Evolutionary conservation across 2,797 vertebrate genomes (phyloP).

Genomic region (Erethizon dorsatum): DNA sequence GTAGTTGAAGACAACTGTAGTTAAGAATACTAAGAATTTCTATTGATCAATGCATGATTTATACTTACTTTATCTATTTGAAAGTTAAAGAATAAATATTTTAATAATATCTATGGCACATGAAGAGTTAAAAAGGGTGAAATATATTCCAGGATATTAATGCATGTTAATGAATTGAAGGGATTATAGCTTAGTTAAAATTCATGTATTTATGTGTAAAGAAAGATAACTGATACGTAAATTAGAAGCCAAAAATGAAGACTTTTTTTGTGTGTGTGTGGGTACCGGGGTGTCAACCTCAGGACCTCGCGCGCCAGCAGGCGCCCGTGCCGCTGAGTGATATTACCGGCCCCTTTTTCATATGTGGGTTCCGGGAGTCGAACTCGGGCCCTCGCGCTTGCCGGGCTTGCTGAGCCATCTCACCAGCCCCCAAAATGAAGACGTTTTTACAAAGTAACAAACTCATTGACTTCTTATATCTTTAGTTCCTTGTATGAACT

Average conservation of each 20-base stretch:
- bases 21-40: neutral
- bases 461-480: neutral
- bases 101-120: neutral
- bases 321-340: no score
- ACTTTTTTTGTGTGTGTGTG: no score
- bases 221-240: neutral
- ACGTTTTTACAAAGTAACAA: neutral
- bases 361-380: no score
- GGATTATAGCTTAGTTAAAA: slow-evolving; percentile 29
- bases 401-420: no score
- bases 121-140: neutral
- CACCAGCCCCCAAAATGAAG: neutral
- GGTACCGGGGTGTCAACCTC: no score
- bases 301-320: no score
- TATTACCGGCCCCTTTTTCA: no score
- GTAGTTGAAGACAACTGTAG: neutral
- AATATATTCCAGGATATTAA: neutral
- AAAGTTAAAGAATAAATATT: neutral
- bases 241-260: slow-evolving; percentile 17
- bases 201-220: slow-evolving; percentile 21
- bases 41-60: neutral
- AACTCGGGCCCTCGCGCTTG: no score
- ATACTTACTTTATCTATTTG: neutral
- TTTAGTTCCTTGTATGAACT: neutral
- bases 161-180: neutral